A percentile compares a stretch with the other conserved stretches of the same genome.
Conservation (phyloP, 2,113 vertebrate species). For the Cololabis saira region DNA sequence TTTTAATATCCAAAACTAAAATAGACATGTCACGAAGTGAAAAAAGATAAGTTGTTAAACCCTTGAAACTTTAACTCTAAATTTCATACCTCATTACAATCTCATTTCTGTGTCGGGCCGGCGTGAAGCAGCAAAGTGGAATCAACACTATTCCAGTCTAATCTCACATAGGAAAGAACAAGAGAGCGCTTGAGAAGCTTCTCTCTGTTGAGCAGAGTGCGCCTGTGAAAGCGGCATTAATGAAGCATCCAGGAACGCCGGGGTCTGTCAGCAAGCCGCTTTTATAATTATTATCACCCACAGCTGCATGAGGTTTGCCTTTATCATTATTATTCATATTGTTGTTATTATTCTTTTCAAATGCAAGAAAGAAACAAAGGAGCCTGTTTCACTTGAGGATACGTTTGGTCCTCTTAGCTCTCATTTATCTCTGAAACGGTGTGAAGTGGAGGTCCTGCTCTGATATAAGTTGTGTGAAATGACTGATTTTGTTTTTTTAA, state of each 20-base stretch:
- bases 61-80: constrained; percentile 45
- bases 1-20: constrained; percentile 48
- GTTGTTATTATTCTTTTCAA: constrained; percentile 32
- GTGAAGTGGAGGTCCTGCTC: constrained; percentile 3
- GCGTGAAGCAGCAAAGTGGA: constrained; percentile 51
- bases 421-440: constrained; percentile 22
- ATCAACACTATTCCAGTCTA: constrained; percentile 59
- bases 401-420: constrained; percentile 4
- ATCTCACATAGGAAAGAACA: constrained; percentile 47
- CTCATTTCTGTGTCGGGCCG: constrained; percentile 51
- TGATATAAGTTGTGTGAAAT: too few relatives aligned
- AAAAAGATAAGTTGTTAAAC: constrained; percentile 41
- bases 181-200: constrained; percentile 39
- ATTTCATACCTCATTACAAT: constrained; percentile 68
- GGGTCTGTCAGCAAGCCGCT: constrained; percentile 58
- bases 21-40: constrained; percentile 26
- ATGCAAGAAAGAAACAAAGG: constrained; percentile 45
- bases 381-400: constrained; percentile 24
- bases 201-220: constrained; percentile 22
- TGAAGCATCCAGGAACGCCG: constrained; percentile 54
- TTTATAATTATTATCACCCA: constrained; percentile 53
- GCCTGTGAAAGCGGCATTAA: constrained; percentile 55
- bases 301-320: constrained; percentile 25
- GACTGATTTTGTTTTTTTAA: too few relatives aligned
- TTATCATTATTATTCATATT: constrained; percentile 51